A percentile compares a stretch with the other conserved stretches of the same genome.
phyloP scores from a whole-genome alignment of 2,888 invertebrate genomes.

The Barypeithes pellucidus region DNA sequence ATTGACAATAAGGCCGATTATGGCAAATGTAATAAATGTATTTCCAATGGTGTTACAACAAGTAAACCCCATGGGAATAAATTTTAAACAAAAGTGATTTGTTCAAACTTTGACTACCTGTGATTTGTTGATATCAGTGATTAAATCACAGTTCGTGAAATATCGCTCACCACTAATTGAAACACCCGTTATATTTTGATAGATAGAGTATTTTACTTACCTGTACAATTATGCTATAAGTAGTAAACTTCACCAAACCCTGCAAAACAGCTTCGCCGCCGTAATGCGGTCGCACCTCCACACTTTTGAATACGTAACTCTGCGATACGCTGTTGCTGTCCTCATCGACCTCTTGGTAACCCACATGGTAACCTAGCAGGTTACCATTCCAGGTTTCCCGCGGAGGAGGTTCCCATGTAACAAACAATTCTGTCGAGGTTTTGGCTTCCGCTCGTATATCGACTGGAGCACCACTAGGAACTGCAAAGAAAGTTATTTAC shows the following conservation, averaged over 20 bases:
- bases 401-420: slow-evolving; percentile 91
- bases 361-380: slow-evolving; percentile 89
- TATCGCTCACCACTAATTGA: too few relatives aligned
- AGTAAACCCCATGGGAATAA: too few relatives aligned
- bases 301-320: slow-evolving; percentile 83
- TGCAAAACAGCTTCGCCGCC: slow-evolving; percentile 80
- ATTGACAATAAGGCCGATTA: too few relatives aligned
- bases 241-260: slow-evolving; percentile 84
- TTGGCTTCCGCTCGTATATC: slow-evolving; percentile 88
- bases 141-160: too few relatives aligned
- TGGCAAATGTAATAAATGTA: too few relatives aligned
- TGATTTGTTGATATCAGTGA: too few relatives aligned
- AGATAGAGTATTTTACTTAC: slow-evolving; percentile 67
- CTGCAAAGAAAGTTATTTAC: slow-evolving; percentile 65
- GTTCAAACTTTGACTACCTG: too few relatives aligned
- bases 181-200: too few relatives aligned
- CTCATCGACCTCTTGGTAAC: slow-evolving; percentile 79
- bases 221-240: slow-evolving; percentile 88
- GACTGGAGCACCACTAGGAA: slow-evolving; percentile 86
- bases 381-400: slow-evolving; percentile 91
- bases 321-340: slow-evolving; percentile 64
- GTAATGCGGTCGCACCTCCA: slow-evolving; percentile 82
- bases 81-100: too few relatives aligned
- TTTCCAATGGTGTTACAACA: too few relatives aligned
- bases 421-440: slow-evolving; percentile 87